These are phyloP conservation scores for Drosophila sp. DNA, from an alignment of 1,140 invertebrate genomes.

Conservation along the genomic window DNA sequence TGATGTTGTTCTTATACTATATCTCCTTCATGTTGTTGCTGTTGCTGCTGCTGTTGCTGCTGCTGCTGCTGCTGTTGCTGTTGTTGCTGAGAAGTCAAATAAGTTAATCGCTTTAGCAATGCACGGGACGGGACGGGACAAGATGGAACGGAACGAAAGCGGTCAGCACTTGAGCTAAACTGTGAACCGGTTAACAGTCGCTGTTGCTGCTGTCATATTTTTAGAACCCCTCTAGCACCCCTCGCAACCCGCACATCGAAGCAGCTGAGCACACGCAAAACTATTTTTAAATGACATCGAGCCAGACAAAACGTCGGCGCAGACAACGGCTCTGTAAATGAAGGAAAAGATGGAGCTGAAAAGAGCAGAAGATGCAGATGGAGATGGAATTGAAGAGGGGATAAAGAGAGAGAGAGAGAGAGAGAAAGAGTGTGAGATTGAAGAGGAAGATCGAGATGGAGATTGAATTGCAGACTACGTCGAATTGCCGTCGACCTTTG, in stretches of 20 bases:
- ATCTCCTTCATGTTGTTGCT: conserved; percentile 4
- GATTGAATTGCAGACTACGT: not conserved
- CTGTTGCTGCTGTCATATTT: conserved; percentile 67
- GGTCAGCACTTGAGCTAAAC: conserved; percentile 43
- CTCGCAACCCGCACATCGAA: not conserved
- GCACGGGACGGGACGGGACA: conserved; percentile 14
- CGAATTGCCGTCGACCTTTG: conserved; percentile 33
- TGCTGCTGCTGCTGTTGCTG: conserved; percentile 34
- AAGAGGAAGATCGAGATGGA: not conserved
- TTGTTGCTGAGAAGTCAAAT: conserved; percentile 60
- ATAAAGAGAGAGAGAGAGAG: no score
- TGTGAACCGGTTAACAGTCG: conserved; percentile 43
- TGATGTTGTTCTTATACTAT: not conserved
- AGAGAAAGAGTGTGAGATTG: not conserved
- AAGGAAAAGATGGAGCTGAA: not conserved
- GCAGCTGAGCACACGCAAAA: conserved; percentile 53
- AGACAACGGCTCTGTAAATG: conserved; percentile 21
- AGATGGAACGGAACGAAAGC: not conserved
- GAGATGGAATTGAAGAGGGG: not conserved
- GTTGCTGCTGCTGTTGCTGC: conserved; percentile 14
- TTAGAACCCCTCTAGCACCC: conserved; percentile 43
- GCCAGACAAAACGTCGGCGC: conserved; percentile 74
- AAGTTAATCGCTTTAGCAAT: conserved; percentile 73
- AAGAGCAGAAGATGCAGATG: conserved; percentile 25
- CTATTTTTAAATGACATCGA: conserved; percentile 77